A percentile compares a stretch with the other conserved stretches of the same genome.
Evolutionary conservation across 2,113 vertebrate genomes (phyloP).

Genomic region (Lasiurus borealis): DNA sequence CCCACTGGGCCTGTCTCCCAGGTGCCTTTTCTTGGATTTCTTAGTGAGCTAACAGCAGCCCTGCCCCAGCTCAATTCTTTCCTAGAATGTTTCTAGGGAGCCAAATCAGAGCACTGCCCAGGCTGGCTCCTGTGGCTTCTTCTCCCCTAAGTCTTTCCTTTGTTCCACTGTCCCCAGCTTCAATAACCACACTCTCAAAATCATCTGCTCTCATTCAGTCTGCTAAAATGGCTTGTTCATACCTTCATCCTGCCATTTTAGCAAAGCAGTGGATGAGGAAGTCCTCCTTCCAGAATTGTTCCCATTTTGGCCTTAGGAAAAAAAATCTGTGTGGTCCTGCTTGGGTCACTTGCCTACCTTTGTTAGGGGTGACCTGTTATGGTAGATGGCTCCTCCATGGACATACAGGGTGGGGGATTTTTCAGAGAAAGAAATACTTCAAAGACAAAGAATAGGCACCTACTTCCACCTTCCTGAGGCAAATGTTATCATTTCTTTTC

Average conservation of each 20-base stretch:
- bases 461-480: not conserved
- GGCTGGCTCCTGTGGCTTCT: not conserved
- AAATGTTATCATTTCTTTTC: not conserved
- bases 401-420: not conserved
- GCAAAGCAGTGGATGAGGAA: not conserved
- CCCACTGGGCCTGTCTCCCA: not conserved
- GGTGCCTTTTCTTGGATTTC: not conserved
- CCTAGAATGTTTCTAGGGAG: not conserved
- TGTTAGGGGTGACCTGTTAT: not conserved
- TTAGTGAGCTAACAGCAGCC: not conserved
- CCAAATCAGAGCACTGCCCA: not conserved
- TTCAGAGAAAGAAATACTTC: conserved; percentile 29
- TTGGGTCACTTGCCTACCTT: not conserved
- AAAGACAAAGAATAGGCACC: not conserved
- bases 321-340: not conserved
- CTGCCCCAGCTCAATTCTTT: not conserved
- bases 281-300: not conserved
- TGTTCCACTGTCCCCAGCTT: not conserved
- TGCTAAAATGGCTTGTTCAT: not conserved
- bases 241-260: not conserved
- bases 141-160: not conserved
- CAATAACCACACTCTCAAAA: too few relatives aligned
- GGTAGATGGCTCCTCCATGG: not conserved
- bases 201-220: too few relatives aligned
- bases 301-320: not conserved